Base-by-base conservation (phyloP, 2,797 vertebrate genomes). In the Selene dorsalis region DNA sequence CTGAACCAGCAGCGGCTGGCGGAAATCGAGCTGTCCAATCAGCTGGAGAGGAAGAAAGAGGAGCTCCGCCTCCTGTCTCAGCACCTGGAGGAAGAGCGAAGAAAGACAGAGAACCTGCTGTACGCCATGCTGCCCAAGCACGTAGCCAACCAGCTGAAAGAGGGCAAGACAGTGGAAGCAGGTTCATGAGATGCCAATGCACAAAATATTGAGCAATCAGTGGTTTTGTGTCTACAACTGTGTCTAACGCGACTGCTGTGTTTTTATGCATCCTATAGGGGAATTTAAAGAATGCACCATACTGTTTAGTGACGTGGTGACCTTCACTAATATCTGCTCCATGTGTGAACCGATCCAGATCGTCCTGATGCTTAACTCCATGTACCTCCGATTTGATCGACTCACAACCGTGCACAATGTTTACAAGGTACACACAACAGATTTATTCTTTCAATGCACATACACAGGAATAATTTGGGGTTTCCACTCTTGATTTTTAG, bases 61-160 rank as follows among this genome's bases (percentile, higher is more conserved):
- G 94, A 96, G 47, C 92, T 96, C 53, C 79, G 88, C 26, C 87
- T 94, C 47, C 79, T 96, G 38, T 96, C 95, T 0, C 94, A 95
- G 77, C 94, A 96, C 75, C 91, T 96, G 77, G 94, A 95, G 77
- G 94, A 95, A 62, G 95, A 96, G 86, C 94, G 91, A 82, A 93
- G 91, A 53, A 96, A 96, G 71, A 95, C 95, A 0, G 95, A 96
- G 82, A 90, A 91, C 65, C 87, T 96, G 73, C 94, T 96, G 38
- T 96, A 95, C 0, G 94, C 95, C 80, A 96, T 96, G 95, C 92
- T 96, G 53, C 95, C 95, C 63, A 94, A 94, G 75, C 95, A 96
- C 0, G 95, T 96, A 62, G 95, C 95, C 84, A 95, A 96, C 80
- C 92, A 94, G 85, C 92, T 96, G 62, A 95, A 95, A 68, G 95